Evolutionary conservation across 2,797 vertebrate species (phyloP).

Genomic region (Psittacula echo): DNA sequence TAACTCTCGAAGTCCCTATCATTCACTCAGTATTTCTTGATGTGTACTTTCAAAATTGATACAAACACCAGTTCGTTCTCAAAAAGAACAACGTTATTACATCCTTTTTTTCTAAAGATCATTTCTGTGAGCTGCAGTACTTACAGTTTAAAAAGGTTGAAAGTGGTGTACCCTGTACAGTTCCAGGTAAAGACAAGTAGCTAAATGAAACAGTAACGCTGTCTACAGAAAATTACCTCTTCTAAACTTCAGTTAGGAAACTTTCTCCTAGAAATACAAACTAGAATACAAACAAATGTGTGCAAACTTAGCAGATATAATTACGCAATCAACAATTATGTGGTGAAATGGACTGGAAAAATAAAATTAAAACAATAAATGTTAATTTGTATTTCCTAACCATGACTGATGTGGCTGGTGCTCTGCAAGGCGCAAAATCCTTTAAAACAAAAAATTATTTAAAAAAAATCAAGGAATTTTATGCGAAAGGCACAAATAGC

Average conservation of each 20-base stretch:
- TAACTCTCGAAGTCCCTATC: background rate
- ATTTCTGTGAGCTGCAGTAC: background rate
- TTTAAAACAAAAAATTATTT: background rate
- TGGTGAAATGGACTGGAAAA: constrained; percentile 54
- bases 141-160: background rate
- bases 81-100: background rate
- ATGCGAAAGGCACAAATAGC: background rate
- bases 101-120: background rate
- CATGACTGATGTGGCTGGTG: background rate
- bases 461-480: background rate
- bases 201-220: background rate
- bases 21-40: background rate
- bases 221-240: background rate
- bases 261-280: background rate
- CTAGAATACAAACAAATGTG: background rate
- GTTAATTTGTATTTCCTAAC: constrained; percentile 41
- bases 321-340: background rate
- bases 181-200: background rate
- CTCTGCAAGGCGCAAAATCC: background rate
- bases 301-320: constrained; percentile 20
- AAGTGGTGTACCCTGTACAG: background rate
- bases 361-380: constrained; percentile 56
- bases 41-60: background rate
- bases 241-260: background rate
- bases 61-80: background rate